Percentiles rank a stretch among this genome's conserved stretches.
These are phyloP conservation scores for Cyrtorhinus lividipennis DNA, from an alignment of 1,140 invertebrate genomes.

Conservation along the genomic window DNA sequence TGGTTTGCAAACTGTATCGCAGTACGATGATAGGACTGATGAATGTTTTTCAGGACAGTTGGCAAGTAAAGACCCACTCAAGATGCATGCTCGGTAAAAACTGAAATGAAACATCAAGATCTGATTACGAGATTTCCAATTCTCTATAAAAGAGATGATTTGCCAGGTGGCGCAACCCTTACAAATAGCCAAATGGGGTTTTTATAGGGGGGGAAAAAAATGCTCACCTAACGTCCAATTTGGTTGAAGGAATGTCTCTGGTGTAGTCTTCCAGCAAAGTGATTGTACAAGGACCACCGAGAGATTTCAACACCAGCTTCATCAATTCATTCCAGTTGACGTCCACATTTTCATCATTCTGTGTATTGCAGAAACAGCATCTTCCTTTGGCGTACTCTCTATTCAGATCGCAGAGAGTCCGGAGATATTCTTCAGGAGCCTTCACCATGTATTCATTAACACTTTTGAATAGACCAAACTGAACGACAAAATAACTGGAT, in stretches of 20 bases:
- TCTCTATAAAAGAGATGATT: too few relatives aligned
- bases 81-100: conserved; percentile 22
- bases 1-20: neutral
- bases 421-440: conserved; percentile 4
- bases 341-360: neutral
- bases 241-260: conserved; percentile 28
- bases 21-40: neutral
- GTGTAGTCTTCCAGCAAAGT: conserved; percentile 29
- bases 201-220: conserved; percentile 12
- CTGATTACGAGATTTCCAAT: too few relatives aligned
- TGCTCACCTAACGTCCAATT: conserved; percentile 26
- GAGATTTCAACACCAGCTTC: conserved; percentile 28
- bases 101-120: too few relatives aligned
- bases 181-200: too few relatives aligned
- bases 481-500: conserved; percentile 13
- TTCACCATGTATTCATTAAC: neutral
- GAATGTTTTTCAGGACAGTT: neutral
- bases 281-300: conserved; percentile 27
- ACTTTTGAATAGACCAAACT: conserved; percentile 13
- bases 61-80: conserved; percentile 15
- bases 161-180: too few relatives aligned
- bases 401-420: conserved; percentile 17
- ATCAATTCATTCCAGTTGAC: conserved; percentile 29
- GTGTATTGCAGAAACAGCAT: conserved; percentile 26
- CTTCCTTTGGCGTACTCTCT: conserved; percentile 25